phyloP scores from a whole-genome alignment of 2,888 invertebrate species.

The Synanthedon vespiformis region DNA sequence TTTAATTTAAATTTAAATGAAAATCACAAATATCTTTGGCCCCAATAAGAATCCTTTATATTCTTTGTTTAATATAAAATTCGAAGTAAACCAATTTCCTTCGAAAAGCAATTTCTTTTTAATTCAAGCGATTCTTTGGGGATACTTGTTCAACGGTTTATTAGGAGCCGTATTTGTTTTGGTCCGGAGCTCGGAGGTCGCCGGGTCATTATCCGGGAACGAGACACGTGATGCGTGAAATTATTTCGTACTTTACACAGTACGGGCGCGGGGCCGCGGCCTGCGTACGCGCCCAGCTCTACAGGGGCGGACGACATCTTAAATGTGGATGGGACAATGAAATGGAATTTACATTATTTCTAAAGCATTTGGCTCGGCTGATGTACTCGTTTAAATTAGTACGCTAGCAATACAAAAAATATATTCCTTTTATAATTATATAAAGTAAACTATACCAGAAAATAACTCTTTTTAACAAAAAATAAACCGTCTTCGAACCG shows the following conservation, averaged over 20 bases:
- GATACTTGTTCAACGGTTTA: constrained; percentile 36
- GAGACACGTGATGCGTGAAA: constrained; percentile 68
- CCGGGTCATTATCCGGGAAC: constrained; percentile 61
- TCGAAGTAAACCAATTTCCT: constrained; percentile 3
- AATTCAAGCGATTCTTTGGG: constrained; percentile 20
- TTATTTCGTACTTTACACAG: constrained; percentile 70
- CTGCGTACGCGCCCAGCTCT: constrained; percentile 47
- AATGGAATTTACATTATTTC: not conserved
- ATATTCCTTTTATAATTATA: too few relatives aligned
- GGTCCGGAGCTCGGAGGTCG: constrained; percentile 37
- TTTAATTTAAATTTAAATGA: too few relatives aligned
- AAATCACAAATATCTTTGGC: too few relatives aligned
- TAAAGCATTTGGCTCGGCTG: too few relatives aligned
- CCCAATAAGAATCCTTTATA: too few relatives aligned
- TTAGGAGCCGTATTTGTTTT: constrained; percentile 54
- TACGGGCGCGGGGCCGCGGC: constrained; percentile 40
- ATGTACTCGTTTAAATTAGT: too few relatives aligned
- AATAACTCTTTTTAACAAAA: too few relatives aligned
- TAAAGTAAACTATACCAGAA: too few relatives aligned
- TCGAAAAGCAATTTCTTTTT: constrained; percentile 24
- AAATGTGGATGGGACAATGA: constrained; percentile 23
- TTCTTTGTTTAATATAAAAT: not conserved
- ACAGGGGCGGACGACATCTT: constrained; percentile 19
- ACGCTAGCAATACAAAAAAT: too few relatives aligned
- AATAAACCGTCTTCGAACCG: too few relatives aligned